Evolutionary conservation across 2,113 vertebrate genomes (phyloP).

Genomic region (Gobio gobio): DNA sequence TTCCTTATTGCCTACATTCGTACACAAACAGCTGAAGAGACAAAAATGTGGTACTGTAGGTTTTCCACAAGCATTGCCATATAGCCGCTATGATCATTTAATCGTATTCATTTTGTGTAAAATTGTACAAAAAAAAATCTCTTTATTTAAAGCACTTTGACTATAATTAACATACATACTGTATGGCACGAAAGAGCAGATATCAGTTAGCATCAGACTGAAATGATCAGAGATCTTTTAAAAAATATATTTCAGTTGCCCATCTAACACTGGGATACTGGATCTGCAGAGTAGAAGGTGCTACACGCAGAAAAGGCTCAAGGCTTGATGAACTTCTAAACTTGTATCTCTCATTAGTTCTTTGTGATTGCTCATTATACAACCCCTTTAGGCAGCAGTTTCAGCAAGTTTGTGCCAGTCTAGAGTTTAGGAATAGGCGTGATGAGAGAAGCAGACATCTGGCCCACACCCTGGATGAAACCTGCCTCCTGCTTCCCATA

Average conservation of each 20-base stretch:
- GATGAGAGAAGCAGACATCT: conserved; percentile 50
- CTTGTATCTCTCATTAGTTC: background rate
- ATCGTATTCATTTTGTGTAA: background rate
- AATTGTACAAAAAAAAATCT: background rate
- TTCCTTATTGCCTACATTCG: conserved; percentile 47
- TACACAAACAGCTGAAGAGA: background rate
- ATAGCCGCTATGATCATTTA: background rate
- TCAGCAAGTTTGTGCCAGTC: background rate
- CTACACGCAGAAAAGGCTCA: background rate
- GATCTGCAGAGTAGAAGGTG: background rate
- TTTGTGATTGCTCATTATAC: background rate
- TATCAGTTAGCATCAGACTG: background rate
- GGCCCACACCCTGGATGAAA: conserved; percentile 43
- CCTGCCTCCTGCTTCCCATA: conserved; percentile 31
- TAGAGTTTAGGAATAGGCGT: background rate
- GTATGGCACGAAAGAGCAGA: background rate
- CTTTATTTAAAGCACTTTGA: background rate
- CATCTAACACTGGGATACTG: background rate
- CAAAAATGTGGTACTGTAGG: background rate
- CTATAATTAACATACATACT: background rate
- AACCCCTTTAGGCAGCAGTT: background rate
- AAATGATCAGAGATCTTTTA: background rate
- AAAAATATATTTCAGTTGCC: background rate
- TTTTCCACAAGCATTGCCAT: background rate
- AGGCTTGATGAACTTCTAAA: background rate